phyloP scores from a whole-genome alignment of 2,888 invertebrate species.

The Plebejus melissa region DNA sequence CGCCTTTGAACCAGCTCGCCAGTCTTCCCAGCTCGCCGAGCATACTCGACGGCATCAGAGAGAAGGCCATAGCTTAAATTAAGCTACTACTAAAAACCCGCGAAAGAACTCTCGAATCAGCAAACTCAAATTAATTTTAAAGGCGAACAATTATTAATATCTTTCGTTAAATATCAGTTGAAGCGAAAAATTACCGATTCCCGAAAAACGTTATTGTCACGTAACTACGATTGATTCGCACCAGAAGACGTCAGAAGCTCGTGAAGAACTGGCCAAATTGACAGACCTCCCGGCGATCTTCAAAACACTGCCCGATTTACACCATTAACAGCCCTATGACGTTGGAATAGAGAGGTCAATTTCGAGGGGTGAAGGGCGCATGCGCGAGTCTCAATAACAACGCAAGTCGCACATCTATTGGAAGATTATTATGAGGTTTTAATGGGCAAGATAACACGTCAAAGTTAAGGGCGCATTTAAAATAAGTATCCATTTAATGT shows the following conservation, averaged over 20 bases:
- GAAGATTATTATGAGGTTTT: slow-evolving; percentile 5
- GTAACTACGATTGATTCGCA: not conserved
- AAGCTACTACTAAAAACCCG: not conserved
- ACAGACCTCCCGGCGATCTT: slow-evolving; percentile 24
- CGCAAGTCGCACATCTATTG: not conserved
- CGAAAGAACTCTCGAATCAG: not conserved
- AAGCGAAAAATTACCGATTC: not conserved
- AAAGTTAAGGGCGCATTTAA: not conserved
- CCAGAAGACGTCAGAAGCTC: slow-evolving; percentile 9
- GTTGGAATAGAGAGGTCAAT: slow-evolving; percentile 2
- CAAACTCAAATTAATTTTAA: not conserved
- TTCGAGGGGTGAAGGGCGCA: not conserved
- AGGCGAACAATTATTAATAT: not conserved
- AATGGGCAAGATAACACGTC: not conserved
- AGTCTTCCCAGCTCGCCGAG: slow-evolving; percentile 67
- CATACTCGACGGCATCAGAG: slow-evolving; percentile 63
- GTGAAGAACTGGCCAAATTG: slow-evolving; percentile 28
- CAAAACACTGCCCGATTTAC: slow-evolving; percentile 9
- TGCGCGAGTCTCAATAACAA: slow-evolving; percentile 13
- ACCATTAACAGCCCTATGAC: not conserved
- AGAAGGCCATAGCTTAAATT: slow-evolving; percentile 55
- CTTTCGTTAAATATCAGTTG: not conserved
- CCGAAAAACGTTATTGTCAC: not conserved
- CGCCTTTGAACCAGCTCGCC: slow-evolving; percentile 69
- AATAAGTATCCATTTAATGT: not conserved